Evolutionary conservation across 2,888 invertebrate genomes (phyloP), one percentile per base, ranked within the genome.

Genomic region (Scaptodrosophila latifasciaeformis): DNA sequence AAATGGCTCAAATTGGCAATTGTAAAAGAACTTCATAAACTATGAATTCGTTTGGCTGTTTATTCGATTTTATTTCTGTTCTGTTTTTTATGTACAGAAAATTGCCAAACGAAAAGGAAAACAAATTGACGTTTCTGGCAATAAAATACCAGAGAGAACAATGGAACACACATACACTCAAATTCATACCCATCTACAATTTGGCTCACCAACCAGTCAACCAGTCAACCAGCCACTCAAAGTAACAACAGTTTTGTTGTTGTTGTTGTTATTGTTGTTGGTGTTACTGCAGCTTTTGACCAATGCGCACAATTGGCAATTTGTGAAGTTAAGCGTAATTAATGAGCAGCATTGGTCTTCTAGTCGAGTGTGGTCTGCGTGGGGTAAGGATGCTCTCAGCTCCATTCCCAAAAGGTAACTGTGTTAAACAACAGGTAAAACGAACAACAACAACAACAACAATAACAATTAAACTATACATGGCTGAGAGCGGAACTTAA

Each of bases 291-390:
- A 40, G 40, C 40, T 40, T 31, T 40, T 79, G 72, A 79, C 72
- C 72, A 72, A 79, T 72, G 72, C 67, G 78, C 75, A 77, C 75
- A 77, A 75, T 75, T 80, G 78, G 75, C 80, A 75, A 77, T 80
- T 80, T 80, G 80, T 80, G 78, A 80, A 78, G 78, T 77, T 75
- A 74, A 80, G 75, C 78, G 75, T 74, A 78, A 78, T 80, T 75
- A 80, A 78, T 75, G 81, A 75, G 75, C 60, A 52, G 56, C 54
- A 47, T 17, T 7, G 7, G 24, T 7, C n/a, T n/a, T n/a, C n/a
- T n/a, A n/a, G n/a, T n/a, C n/a, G n/a, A n/a, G n/a, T n/a, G n/a
- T n/a, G n/a, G n/a, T n/a, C n/a, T n/a, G n/a, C n/a, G n/a, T 24
- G 24, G 24, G 4, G 24, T 3, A 24, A 3, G 24, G 24, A 24